These are phyloP conservation scores for Heptranchias perlo DNA, from an alignment of 2,113 vertebrate species.

Conservation along the genomic window DNA sequence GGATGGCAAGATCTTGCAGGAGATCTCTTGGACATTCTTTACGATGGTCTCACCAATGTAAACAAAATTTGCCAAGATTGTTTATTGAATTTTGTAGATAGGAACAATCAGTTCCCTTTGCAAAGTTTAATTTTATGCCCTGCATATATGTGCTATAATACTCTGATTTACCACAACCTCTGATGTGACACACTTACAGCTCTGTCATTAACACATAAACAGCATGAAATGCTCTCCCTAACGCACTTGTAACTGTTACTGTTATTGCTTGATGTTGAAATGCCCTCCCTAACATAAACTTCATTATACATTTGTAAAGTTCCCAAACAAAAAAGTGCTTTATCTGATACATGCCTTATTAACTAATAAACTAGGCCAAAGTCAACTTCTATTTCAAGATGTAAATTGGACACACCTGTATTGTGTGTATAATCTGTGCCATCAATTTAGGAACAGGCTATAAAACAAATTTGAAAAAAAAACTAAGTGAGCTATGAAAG, in stretches of 20 bases:
- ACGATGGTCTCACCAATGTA: neutral
- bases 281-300: neutral
- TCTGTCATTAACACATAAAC: too few relatives aligned
- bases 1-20: neutral
- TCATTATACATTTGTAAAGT: neutral
- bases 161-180: neutral
- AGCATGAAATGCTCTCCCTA: neutral
- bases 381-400: neutral
- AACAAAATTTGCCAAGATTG: neutral
- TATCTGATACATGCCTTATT: neutral
- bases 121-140: neutral
- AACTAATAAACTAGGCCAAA: neutral
- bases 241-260: neutral
- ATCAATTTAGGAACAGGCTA: neutral
- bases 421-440: neutral
- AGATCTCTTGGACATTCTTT: neutral
- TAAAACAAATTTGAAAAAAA: too few relatives aligned
- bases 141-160: too few relatives aligned
- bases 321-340: neutral
- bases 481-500: neutral
- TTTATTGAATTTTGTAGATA: neutral
- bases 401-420: neutral
- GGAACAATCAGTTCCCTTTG: neutral
- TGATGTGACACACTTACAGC: too few relatives aligned
- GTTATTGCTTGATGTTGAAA: neutral